These are phyloP conservation scores for Dromaius novaehollandiae DNA, from an alignment of 2,113 vertebrate species.

Conservation along the genomic window DNA sequence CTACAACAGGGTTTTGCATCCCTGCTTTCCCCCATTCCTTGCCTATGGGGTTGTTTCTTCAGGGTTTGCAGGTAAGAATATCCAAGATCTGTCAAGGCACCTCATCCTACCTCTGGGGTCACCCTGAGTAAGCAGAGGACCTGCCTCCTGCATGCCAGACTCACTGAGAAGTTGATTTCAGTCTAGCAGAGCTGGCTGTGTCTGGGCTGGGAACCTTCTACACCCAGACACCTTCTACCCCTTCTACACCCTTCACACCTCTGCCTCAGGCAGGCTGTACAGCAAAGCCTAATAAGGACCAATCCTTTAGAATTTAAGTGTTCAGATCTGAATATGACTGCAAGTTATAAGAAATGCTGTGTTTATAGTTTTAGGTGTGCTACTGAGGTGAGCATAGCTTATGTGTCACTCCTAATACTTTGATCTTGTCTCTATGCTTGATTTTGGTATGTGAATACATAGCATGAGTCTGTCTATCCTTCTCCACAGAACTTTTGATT, in stretches of 20 bases:
- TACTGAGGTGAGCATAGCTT: neutral
- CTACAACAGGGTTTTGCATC: neutral
- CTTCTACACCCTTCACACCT: neutral
- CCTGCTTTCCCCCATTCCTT: neutral
- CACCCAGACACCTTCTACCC: neutral
- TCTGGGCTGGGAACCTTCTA: neutral
- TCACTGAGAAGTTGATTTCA: neutral
- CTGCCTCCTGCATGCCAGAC: neutral
- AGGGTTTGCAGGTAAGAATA: neutral
- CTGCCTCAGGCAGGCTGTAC: neutral
- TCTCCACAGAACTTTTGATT: neutral
- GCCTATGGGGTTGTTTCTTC: neutral
- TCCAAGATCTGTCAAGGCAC: no score
- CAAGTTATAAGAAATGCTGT: neutral
- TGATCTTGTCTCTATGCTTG: neutral
- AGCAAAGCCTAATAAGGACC: neutral
- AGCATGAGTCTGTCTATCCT: neutral
- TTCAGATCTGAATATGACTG: neutral
- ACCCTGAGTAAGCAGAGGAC: neutral
- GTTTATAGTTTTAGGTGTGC: neutral
- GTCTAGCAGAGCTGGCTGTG: neutral
- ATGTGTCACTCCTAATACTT: neutral
- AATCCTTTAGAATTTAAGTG: neutral
- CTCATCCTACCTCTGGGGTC: neutral
- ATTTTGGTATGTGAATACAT: neutral